Conservation (phyloP, 2,888 invertebrate genomes). For the Torymus tubicola region DNA sequence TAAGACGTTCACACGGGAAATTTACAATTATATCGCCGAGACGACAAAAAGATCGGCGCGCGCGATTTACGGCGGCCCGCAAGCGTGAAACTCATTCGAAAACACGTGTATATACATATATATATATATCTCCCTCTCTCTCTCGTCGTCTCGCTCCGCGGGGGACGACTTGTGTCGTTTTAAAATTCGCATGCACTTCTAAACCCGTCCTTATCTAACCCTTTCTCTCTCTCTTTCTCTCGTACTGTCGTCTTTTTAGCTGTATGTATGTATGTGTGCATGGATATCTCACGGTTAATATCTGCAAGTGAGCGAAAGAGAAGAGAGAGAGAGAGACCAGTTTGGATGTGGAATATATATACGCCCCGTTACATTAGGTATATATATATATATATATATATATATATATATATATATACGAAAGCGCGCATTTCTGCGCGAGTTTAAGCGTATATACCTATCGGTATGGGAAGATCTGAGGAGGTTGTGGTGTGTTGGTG, state of each 20-base stretch:
- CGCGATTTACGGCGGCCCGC: slow-evolving; percentile 24
- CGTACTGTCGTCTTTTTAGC: background rate
- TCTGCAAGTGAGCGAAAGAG: background rate
- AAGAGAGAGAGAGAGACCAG: slow-evolving; percentile 14
- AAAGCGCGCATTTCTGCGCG: no score
- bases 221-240: slow-evolving; percentile 28
- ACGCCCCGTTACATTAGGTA: slow-evolving; percentile 12
- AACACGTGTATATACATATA: slow-evolving; percentile 16
- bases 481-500: no score
- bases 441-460: no score
- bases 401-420: no score
- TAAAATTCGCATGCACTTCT: background rate
- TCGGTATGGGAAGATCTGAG: background rate
- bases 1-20: slow-evolving; percentile 15
- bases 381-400: no score
- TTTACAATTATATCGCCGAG: slow-evolving; percentile 32
- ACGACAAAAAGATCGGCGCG: slow-evolving; percentile 20
- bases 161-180: no score
- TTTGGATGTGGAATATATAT: slow-evolving; percentile 10
- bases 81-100: slow-evolving; percentile 7
- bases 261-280: background rate
- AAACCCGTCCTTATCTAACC: slow-evolving; percentile 17
- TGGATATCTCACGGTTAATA: slow-evolving; percentile 19
- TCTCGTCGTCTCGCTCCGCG: no score
- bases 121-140: no score